Base-by-base conservation (phyloP, 2,888 invertebrate genomes). In the Strigamia crassipes region DNA sequence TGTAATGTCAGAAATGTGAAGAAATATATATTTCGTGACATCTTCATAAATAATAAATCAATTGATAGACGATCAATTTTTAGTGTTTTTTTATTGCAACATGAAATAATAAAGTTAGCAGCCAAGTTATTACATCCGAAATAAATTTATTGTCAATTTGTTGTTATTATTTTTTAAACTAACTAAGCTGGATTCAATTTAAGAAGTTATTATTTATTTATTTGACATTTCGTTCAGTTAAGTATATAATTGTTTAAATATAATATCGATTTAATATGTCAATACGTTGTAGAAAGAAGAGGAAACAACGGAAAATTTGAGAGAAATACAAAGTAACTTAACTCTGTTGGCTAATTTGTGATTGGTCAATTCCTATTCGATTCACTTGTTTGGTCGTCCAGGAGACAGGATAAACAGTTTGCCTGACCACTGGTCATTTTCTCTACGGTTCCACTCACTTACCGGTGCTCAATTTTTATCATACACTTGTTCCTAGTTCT, bases 341-440 rank as follows among this genome's bases (percentile, higher is more conserved):
- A 18, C 21, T 56, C 15, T 1, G n/a, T 56, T 56, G 18, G n/a
- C 56, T 56, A 56, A n/a, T 56, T 5, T 18, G n/a, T 18, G 21
- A 56, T 56, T 56, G 56, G 56, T 18, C 56, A 56, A 18, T 56
- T 56, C 9, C n/a, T n/a, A 5, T 56, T 56, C 56, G 56, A 56
- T 56, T 56, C 56, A 56, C 21, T n/a, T 56, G 56, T 56, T 56
- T 56, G 56, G 56, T 56, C 18, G 56, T 18, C 56, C 56, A 56
- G 46, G 56, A 18, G 21, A 56, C 56, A 56, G 56, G 3, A 56
- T 56, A 56, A 56, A 56, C 56, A 56, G 21, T 56, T 56, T 56
- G 56, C 56, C 18, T 56, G 56, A 56, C 56, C 56, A 18, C 56
- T 18, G 56, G 56, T 56, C 56, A 56, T 56, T 56, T 56, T 56